phyloP scores from a whole-genome alignment of 37 sponge, comb jelly and placozoan genomes.

The Axinella damicornis region DNA sequence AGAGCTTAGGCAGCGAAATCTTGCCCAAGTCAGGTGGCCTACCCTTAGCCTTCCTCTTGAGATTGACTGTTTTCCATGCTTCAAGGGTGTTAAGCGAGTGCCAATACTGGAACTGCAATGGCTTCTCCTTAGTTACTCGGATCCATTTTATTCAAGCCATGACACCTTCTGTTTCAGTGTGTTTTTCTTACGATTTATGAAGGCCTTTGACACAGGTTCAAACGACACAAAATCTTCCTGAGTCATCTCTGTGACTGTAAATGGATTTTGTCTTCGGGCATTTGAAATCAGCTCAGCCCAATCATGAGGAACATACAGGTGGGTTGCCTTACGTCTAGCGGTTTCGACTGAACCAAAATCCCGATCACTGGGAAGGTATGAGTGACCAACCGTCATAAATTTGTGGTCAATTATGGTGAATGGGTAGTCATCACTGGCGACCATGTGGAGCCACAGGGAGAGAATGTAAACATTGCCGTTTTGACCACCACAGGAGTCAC shows the following conservation, averaged over 20 bases:
- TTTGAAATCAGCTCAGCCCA: slow-evolving; percentile 21
- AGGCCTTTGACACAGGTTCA: neutral
- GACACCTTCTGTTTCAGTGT: slow-evolving; percentile 24
- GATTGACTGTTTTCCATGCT: slow-evolving; percentile 35
- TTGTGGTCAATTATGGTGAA: slow-evolving; percentile 45
- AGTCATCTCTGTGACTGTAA: slow-evolving; percentile 21
- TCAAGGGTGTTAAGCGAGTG: slow-evolving; percentile 27
- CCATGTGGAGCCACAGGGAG: slow-evolving; percentile 29
- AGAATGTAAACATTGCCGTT: slow-evolving; percentile 32
- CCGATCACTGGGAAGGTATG: slow-evolving; percentile 49
- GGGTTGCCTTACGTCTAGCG: neutral
- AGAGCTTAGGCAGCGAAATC: neutral
- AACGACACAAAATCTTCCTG: slow-evolving; percentile 32
- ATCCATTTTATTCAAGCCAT: slow-evolving; percentile 47
- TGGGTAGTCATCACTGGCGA: slow-evolving; percentile 16
- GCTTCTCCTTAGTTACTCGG: slow-evolving; percentile 19
- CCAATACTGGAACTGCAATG: slow-evolving; percentile 16
- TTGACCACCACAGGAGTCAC: slow-evolving; percentile 51
- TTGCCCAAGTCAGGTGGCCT: neutral
- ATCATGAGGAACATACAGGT: slow-evolving; percentile 42
- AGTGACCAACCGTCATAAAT: slow-evolving; percentile 46
- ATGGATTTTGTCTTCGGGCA: slow-evolving; percentile 9
- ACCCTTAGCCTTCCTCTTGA: neutral
- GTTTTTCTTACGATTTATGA: slow-evolving; percentile 37
- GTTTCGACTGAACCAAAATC: slow-evolving; percentile 45